A percentile compares a stretch with the other conserved stretches of the same genome.
Conservation (phyloP, 2,888 invertebrate genomes). For the Nephrocerus scutellatus region DNA sequence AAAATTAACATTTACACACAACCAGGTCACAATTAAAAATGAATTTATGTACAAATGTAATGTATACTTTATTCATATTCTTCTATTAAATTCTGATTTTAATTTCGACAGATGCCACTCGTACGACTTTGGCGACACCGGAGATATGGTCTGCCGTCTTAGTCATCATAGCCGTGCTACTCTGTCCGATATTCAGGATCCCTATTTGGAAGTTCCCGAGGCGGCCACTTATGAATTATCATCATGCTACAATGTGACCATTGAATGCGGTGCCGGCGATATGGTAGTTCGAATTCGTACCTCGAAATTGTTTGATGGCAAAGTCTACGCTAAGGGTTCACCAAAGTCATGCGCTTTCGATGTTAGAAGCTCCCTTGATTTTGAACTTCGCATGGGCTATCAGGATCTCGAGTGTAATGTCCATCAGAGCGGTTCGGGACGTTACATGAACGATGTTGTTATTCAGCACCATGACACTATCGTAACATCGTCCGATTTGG, state of each 20-base stretch:
- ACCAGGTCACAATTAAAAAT: too few relatives aligned
- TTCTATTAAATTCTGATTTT: too few relatives aligned
- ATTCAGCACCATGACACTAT: constrained; percentile 93
- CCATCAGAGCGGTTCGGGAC: constrained; percentile 76
- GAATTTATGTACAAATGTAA: too few relatives aligned
- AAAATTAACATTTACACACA: too few relatives aligned
- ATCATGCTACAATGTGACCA: constrained; percentile 90
- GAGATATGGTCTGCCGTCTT: constrained; percentile 84
- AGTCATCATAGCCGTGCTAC: constrained; percentile 88
- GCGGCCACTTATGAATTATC: constrained; percentile 87
- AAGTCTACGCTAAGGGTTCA: constrained; percentile 89
- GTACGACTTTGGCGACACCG: constrained; percentile 89
- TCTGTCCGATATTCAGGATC: constrained; percentile 81
- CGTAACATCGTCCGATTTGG: constrained; percentile 86
- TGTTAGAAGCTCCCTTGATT: constrained; percentile 79
- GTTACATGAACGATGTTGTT: constrained; percentile 82
- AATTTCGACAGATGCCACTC: constrained; percentile 66
- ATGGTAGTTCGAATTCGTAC: constrained; percentile 91
- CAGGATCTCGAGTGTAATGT: constrained; percentile 90
- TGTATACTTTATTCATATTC: too few relatives aligned
- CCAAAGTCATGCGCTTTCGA: constrained; percentile 89
- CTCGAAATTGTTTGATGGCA: constrained; percentile 85
- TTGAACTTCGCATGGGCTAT: constrained; percentile 86
- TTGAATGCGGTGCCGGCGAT: constrained; percentile 85
- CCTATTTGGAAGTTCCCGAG: constrained; percentile 83